Base-by-base conservation (phyloP, 2,888 invertebrate species). In the Diarsia rubi region DNA sequence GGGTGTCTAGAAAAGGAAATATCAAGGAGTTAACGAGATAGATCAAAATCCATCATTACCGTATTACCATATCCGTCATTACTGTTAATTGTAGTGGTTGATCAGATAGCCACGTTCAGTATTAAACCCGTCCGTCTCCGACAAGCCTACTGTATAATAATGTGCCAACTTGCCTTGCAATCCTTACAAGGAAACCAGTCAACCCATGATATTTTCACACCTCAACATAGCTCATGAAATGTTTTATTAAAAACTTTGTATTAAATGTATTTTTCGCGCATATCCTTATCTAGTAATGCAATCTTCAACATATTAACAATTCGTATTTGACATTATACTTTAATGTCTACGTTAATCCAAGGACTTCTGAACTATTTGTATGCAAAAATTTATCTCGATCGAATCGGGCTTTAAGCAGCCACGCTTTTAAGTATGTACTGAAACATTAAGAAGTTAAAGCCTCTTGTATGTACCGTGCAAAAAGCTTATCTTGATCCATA, bases 301-400 rank as follows among this genome's bases (percentile, higher is more conserved):
- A 81, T 84, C 75, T 74, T 69, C 49, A 67, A 63, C 49, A 31
- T 64, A 64, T 45, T 59, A 65, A 72, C 49, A 66, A 54, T 82
- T 75, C 65, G 70, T 42, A 65, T 74, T 69, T 64, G 72, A 72
- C 42, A 57, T 71, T 79, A 71, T 49, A 70, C 71, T 76, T 79
- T 49, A 63, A 57, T n/a, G 54, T 63, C 31, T 66, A 31, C 24
- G 59, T 80, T 76, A 27, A 69, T 71, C 37, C 77, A 77, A 64
- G 52, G 72, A 52, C 63, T 75, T 54, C 31, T 73, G 70, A 45
- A 78, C 75, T 84, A 84, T 85, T 85, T 79, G 68, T 71, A 82
- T 85, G 85, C 82, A 79, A 79, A 85, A 73, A 67, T 42, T 75
- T 85, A 75, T 75, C 65, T 60, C 27, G 73, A 82, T 73, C 68